Evolutionary conservation across 2,888 invertebrate genomes (phyloP).

Genomic region (Tipula helvola): DNA sequence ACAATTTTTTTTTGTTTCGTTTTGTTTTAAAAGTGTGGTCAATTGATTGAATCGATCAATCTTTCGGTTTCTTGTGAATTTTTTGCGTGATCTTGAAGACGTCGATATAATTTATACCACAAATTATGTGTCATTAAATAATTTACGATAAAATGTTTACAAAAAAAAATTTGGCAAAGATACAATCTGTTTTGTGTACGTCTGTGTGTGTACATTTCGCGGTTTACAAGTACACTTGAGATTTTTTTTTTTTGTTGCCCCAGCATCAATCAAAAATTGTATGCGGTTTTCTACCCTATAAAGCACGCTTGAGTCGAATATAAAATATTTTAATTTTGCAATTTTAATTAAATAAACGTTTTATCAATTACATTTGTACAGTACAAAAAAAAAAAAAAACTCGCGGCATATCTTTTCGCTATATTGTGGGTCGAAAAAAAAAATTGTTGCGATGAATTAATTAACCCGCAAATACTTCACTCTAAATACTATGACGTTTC

Average conservation of each 20-base stretch:
- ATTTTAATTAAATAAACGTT: not conserved
- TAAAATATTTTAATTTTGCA: not conserved
- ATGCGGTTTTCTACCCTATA: not conserved
- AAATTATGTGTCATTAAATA: constrained; percentile 4
- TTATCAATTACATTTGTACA: not conserved
- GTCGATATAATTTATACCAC: not conserved
- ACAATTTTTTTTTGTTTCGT: not conserved
- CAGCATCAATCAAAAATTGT: not conserved
- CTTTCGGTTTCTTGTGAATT: not conserved
- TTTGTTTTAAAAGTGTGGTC: not conserved
- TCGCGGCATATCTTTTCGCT: not conserved
- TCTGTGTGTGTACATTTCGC: not conserved
- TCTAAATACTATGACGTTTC: not conserved
- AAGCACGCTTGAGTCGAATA: not conserved
- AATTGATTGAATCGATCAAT: not conserved
- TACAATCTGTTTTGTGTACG: not conserved
- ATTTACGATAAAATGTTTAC: not conserved
- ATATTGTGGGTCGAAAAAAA: not conserved
- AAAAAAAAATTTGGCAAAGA: not conserved
- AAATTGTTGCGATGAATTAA: not conserved
- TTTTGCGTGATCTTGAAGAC: not conserved
- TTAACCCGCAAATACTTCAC: not conserved
- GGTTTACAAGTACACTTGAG: not conserved
- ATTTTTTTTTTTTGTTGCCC: not conserved
- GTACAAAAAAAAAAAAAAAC: not conserved